Base-by-base conservation (phyloP, 2,113 vertebrate species). In the Parus major region DNA sequence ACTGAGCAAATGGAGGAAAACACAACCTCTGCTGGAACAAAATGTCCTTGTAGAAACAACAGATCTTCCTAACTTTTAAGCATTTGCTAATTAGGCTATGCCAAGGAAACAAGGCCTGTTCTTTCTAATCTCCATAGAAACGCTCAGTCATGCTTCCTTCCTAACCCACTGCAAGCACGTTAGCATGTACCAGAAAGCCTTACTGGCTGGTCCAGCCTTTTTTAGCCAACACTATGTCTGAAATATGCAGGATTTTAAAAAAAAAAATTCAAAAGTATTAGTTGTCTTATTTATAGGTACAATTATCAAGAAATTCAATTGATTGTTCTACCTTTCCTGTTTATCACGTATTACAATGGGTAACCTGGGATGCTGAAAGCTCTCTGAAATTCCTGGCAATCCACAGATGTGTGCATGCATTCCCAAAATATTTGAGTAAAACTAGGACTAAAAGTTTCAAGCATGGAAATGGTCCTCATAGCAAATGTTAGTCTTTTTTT, bases 141-240 rank as follows among this genome's bases (percentile, higher is more conserved):
- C 25, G 5, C 46, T 80, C 77, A 73, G 75, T 61, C 87, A 47
- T n/a, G 64, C 71, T 96, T 97, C 97, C 97, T 97, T 97, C 95
- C 96, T 94, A 86, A 90, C 52, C n/a, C 70, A 15, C 49, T 50
- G 78, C 55, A 83, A 85, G 36, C 42, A 31, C 52, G 85, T 61
- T 52, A 46, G 17, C 7, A 9, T 33, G 39, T 35, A 75, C 57
- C 49, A 91, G 57, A 17, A 70, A 81, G 63, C 31, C 41, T 41
- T 59, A n/a, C 29, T 75, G 75, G 44, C 36, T 90, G 33, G 14
- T 29, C 49, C 66, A 79, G 47, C 24, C 14, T 49, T 61, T 64
- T 49, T 86, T 41, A 81, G 36, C 28, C 55, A 94, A 66, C 47
- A 55, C 28, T 52, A 22, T 63, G 66, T 28, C 66, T 84, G 80